phyloP scores from a whole-genome alignment of 2,888 invertebrate species.

The Drosophila borealis region DNA sequence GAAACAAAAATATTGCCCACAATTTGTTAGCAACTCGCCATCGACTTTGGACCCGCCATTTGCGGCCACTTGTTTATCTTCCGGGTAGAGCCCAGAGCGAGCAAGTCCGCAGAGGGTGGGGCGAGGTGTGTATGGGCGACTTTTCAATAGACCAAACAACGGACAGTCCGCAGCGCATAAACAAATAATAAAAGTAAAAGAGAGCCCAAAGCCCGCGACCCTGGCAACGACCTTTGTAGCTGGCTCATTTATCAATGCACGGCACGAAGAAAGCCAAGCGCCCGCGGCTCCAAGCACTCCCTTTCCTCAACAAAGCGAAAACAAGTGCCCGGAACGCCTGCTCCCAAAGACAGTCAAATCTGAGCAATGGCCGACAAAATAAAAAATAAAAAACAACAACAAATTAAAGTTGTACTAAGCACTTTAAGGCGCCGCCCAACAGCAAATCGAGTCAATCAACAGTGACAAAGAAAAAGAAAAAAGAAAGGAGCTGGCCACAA shows the following conservation, averaged over 20 bases:
- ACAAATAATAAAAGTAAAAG: constrained; percentile 73
- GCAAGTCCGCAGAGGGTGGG: background rate
- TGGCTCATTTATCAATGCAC: constrained; percentile 73
- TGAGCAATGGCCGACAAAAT: constrained; percentile 13
- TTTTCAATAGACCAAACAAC: constrained; percentile 74
- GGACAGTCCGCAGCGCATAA: constrained; percentile 63
- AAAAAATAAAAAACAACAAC: constrained; percentile 36
- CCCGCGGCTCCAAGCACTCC: constrained; percentile 30
- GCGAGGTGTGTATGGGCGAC: constrained; percentile 7
- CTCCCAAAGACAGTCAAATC: constrained; percentile 28
- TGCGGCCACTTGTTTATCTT: constrained; percentile 79
- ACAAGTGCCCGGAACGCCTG: constrained; percentile 50
- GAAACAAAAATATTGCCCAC: constrained; percentile 80
- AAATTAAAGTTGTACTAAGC: constrained; percentile 66
- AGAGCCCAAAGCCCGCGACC: constrained; percentile 64
- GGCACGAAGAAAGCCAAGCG: constrained; percentile 53
- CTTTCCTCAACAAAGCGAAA: constrained; percentile 27
- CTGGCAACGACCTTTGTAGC: constrained; percentile 77
- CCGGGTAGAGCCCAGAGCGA: constrained; percentile 16
- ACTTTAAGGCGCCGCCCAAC: constrained; percentile 63
- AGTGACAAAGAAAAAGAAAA: constrained; percentile 12
- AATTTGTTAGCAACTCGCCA: constrained; percentile 73
- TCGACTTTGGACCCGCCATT: constrained; percentile 60
- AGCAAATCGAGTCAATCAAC: constrained; percentile 65
- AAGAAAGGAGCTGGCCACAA: constrained; percentile 3